Percentiles rank a stretch among this genome's conserved stretches.
These are phyloP conservation scores for Stomatorhinus ivindoensis DNA, from an alignment of 2,113 vertebrate species.

Conservation along the genomic window DNA sequence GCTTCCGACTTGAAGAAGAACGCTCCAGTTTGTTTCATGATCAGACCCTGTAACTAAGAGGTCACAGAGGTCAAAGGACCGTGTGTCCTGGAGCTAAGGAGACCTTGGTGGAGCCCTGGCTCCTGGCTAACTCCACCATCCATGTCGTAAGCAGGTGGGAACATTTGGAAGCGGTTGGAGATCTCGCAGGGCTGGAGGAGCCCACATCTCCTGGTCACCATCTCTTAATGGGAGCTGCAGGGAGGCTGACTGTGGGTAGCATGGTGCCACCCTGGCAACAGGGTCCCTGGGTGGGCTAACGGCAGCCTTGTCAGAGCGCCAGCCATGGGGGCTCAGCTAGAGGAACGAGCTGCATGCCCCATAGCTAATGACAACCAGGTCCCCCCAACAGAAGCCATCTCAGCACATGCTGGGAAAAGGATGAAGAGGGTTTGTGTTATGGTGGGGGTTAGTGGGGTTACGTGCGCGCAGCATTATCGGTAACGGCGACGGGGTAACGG, in stretches of 20 bases:
- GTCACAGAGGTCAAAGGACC: not conserved
- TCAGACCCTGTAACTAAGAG: not conserved
- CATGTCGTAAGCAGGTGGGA: constrained; percentile 24
- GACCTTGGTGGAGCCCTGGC: not conserved
- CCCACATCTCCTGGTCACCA: not conserved
- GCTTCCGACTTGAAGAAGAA: not conserved
- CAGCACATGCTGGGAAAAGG: constrained; percentile 53
- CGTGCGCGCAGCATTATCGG: constrained; percentile 25
- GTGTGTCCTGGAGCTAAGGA: not conserved
- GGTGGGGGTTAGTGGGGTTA: not conserved
- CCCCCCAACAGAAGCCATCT: constrained; percentile 25
- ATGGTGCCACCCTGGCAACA: too few relatives aligned
- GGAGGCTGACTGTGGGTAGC: constrained; percentile 32
- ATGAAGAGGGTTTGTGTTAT: constrained; percentile 2
- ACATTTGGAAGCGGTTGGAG: constrained; percentile 31
- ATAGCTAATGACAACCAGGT: constrained; percentile 13
- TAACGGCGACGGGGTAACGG: constrained; percentile 26
- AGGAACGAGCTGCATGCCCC: constrained; percentile 32
- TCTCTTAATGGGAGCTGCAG: constrained; percentile 20
- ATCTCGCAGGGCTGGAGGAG: not conserved
- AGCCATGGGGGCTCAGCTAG: not conserved
- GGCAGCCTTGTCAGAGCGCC: too few relatives aligned
- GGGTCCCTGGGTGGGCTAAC: constrained; percentile 19
- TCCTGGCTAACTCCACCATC: too few relatives aligned
- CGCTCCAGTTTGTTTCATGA: not conserved